phyloP scores from a whole-genome alignment of 2,797 vertebrate species.

The Cynopterus sphinx region DNA sequence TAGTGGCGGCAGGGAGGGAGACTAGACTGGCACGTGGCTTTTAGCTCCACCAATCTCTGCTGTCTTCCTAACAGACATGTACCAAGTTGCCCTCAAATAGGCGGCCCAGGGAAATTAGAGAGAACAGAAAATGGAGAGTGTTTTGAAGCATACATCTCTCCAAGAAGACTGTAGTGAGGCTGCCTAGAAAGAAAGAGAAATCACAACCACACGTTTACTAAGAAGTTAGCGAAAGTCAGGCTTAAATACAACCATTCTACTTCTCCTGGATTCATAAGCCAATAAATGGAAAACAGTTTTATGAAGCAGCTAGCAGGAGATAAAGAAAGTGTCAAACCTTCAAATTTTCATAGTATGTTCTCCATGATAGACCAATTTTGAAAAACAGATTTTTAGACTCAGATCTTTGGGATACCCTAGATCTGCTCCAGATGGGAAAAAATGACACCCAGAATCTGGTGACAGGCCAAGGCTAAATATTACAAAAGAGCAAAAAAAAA shows the following conservation, averaged over 20 bases:
- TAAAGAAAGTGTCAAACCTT: conserved; percentile 2
- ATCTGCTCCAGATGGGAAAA: background rate
- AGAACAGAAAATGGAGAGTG: background rate
- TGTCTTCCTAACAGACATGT: background rate
- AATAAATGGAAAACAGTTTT: conserved; percentile 39
- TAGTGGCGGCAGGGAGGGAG: fast-evolving
- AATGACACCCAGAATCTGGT: background rate
- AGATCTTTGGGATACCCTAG: background rate
- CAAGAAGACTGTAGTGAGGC: background rate
- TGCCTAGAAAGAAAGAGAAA: background rate
- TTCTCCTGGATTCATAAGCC: conserved; percentile 45
- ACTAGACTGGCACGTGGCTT: no score
- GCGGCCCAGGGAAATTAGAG: background rate
- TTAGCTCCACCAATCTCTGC: background rate
- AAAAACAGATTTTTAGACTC: conserved; percentile 1
- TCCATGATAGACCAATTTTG: background rate
- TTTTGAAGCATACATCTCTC: background rate
- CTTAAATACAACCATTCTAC: background rate
- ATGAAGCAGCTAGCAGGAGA: background rate
- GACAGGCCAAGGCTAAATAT: background rate
- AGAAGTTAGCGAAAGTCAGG: background rate
- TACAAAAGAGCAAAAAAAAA: background rate
- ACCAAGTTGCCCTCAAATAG: background rate
- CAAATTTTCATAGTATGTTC: background rate
- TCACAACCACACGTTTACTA: background rate